These are phyloP conservation scores for Hystrix cristata DNA, from an alignment of 2,113 vertebrate species.

Conservation along the genomic window DNA sequence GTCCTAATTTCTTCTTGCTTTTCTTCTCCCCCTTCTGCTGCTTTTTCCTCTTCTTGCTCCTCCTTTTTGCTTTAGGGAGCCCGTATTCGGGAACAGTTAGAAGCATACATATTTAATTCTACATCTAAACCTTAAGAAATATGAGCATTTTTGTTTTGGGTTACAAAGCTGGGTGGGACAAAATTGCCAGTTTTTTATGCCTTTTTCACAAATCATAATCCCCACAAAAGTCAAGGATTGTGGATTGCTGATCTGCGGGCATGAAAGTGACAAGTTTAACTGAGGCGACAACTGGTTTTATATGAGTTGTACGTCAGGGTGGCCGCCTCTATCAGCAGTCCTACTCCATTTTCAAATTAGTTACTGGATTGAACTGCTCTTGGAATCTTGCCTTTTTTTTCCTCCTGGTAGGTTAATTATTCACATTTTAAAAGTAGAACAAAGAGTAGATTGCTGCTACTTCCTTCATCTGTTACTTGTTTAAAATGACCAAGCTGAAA, in stretches of 20 bases:
- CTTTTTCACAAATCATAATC: slow-evolving; percentile 74
- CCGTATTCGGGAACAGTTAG: not conserved
- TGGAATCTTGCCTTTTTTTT: slow-evolving; percentile 1
- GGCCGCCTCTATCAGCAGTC: not conserved
- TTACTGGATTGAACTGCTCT: slow-evolving; percentile 39
- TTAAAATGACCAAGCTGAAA: slow-evolving; percentile 44
- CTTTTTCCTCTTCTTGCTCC: no score
- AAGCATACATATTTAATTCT: slow-evolving; percentile 3
- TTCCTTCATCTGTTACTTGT: slow-evolving; percentile 62
- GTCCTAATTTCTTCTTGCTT: not conserved
- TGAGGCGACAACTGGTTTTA: slow-evolving; percentile 31
- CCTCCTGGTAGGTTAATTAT: slow-evolving; percentile 72
- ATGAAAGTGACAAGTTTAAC: slow-evolving; percentile 52
- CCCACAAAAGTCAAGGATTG: slow-evolving; percentile 68
- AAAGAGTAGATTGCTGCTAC: not conserved
- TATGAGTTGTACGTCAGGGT: not conserved
- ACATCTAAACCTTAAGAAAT: slow-evolving; percentile 21
- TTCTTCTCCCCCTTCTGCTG: not conserved
- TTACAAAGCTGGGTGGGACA: not conserved
- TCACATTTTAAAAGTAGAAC: slow-evolving; percentile 75
- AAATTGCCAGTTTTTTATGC: slow-evolving; percentile 71
- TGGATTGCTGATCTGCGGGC: not conserved
- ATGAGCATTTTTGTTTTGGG: not conserved
- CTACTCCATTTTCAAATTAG: slow-evolving; percentile 44
- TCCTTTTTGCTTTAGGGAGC: not conserved